Percentiles rank a stretch among this genome's conserved stretches.
These are phyloP conservation scores for Pygocentrus nattereri DNA, from an alignment of 2,797 vertebrate genomes.

Conservation along the genomic window DNA sequence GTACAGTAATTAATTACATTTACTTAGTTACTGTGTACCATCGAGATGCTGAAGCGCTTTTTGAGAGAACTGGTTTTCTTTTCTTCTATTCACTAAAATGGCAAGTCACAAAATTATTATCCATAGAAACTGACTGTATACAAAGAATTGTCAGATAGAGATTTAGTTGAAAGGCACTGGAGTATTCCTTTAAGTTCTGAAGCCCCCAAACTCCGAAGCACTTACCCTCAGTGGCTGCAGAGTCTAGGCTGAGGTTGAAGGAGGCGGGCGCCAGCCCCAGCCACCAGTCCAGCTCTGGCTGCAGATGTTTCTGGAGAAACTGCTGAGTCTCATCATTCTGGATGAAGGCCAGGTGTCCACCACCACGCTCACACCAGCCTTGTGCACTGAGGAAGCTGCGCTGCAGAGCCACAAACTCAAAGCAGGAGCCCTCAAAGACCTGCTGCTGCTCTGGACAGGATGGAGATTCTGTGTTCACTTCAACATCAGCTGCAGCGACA, in stretches of 20 bases:
- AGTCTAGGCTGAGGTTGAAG: conserved; percentile 77
- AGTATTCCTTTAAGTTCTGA: neutral
- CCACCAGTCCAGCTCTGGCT: conserved; percentile 89
- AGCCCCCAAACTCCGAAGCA: neutral
- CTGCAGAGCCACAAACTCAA: conserved; percentile 85
- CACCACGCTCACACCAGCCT: conserved; percentile 90
- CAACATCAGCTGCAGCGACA: conserved; percentile 53
- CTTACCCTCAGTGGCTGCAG: conserved; percentile 63
- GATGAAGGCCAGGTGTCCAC: conserved; percentile 90
- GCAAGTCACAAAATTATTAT: neutral
- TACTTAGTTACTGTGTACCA: too few species aligned
- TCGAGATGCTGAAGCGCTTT: too few species aligned
- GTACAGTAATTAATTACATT: too few species aligned
- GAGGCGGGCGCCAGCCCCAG: conserved; percentile 85
- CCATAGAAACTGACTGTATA: too few species aligned
- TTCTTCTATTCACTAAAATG: neutral
- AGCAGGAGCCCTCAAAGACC: conserved; percentile 87
- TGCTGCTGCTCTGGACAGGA: conserved; percentile 84
- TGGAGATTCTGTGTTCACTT: conserved; percentile 59
- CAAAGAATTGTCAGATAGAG: too few species aligned
- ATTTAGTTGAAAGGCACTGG: too few species aligned
- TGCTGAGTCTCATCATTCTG: conserved; percentile 86
- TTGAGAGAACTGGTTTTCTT: too few species aligned
- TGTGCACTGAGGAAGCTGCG: conserved; percentile 83
- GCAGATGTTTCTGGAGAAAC: conserved; percentile 85